Evolutionary conservation across 1,140 invertebrate genomes (phyloP), one percentile per base, ranked within the genome.

Genomic region (Bathynomus jamesi): DNA sequence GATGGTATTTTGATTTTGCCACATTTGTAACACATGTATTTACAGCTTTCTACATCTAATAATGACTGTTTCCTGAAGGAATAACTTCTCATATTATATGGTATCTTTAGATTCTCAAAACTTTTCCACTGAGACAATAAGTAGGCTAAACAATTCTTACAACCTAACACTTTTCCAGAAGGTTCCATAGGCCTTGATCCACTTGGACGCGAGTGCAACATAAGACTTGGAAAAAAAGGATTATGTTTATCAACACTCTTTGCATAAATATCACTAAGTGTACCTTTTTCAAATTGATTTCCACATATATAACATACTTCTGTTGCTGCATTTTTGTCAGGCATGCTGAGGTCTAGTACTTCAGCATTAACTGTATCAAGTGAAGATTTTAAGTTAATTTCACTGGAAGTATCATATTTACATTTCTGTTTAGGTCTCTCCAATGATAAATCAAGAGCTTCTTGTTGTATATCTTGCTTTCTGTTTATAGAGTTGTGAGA

Each of bases 11-110:
- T 89, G 80, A 90, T 87, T 73, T 88, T 84, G 28, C 90, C 90
- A 84, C 93, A 95, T 62, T 91, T 92, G 81, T 93, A 95, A 83
- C 93, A 95, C 29, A 94, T 88, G 81, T 94, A 94, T 69, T 87
- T 90, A 85, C 40, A 8, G 27, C 61, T n/a, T 31, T 67, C 28
- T 21, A 25, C n/a, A 7, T 89, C 87, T n/a, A n/a, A n/a, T n/a
- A n/a, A n/a, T n/a, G n/a, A n/a, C 28, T 90, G 85, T 81, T 91
- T 92, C 61, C 91, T 85, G 67, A 94, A 82, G 28, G 87, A 87
- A 82, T 94, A 94, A 76, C 90, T 88, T 28, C 92, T 86, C 78
- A 93, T 90, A 75, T 85, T 82, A 72, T 91, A 89, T 2, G 89
- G 86, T 71, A 91, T 86, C 71, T 90, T 89, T 76, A 87, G 86